Evolutionary conservation across 2,113 vertebrate genomes (phyloP).

Genomic region (Takifugu flavidus): DNA sequence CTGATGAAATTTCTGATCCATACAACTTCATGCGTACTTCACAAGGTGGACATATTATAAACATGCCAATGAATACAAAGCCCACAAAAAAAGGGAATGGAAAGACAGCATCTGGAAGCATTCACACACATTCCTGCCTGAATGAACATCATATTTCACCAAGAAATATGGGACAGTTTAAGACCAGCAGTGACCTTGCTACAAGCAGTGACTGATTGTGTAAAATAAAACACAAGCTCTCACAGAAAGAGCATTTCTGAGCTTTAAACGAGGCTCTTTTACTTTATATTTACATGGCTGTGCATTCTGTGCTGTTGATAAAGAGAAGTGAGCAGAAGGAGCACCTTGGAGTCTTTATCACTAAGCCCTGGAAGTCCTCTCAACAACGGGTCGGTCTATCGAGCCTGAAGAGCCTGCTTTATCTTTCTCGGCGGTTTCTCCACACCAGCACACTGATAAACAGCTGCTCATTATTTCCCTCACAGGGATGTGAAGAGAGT

Average conservation of each 20-base stretch:
- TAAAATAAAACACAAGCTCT: constrained; percentile 56
- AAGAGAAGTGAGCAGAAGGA: constrained; percentile 15
- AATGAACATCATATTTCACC: constrained; percentile 55
- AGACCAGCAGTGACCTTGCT: constrained; percentile 43
- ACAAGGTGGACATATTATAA: constrained; percentile 12
- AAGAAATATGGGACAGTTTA: constrained; percentile 43
- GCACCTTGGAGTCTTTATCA: constrained; percentile 47
- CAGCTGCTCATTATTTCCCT: constrained; percentile 39
- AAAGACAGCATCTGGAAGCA: constrained; percentile 65
- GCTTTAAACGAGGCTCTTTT: constrained; percentile 19
- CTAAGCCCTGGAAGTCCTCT: constrained; percentile 34
- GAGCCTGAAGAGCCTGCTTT: constrained; percentile 48
- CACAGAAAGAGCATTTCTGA: constrained; percentile 1
- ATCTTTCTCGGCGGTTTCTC: constrained; percentile 57
- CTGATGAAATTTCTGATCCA: background rate
- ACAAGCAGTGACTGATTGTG: constrained; percentile 43
- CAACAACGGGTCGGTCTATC: constrained; percentile 28
- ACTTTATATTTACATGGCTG: constrained; percentile 24
- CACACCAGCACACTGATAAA: constrained; percentile 57
- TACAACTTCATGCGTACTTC: background rate
- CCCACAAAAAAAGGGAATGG: constrained; percentile 11
- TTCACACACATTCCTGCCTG: constrained; percentile 59
- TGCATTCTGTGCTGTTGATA: constrained; percentile 19
- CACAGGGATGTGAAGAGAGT: constrained; percentile 22
- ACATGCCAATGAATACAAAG: constrained; percentile 17